Evolutionary conservation across 92 coral and sea anemone species (phyloP).

Genomic region (Desmophyllum pertusum): DNA sequence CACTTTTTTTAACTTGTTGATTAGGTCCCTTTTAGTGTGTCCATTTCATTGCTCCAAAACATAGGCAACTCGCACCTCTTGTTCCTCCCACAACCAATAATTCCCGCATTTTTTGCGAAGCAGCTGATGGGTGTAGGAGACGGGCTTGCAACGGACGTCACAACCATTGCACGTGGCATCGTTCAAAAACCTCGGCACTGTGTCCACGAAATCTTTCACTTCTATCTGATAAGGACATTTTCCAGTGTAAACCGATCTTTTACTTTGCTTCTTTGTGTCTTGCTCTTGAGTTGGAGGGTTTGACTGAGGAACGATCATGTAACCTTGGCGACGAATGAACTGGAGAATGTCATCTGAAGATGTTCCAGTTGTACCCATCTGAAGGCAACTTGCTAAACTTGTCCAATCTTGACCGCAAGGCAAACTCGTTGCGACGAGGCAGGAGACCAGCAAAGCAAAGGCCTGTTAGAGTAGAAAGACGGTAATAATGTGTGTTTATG

Average conservation of each 20-base stretch:
- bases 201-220: not conserved
- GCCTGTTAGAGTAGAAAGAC: not conserved
- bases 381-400: constrained; percentile 13
- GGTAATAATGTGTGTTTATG: not conserved
- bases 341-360: constrained; percentile 18
- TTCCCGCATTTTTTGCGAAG: not conserved
- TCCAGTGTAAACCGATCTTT: constrained; percentile 1
- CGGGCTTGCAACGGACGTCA: constrained; percentile 2
- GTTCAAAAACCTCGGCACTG: not conserved
- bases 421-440: not conserved
- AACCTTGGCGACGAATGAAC: constrained; percentile 10
- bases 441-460: not conserved
- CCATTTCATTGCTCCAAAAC: not conserved
- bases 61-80: not conserved
- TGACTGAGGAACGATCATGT: constrained; percentile 20
- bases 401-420: constrained; percentile 12
- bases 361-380: not conserved
- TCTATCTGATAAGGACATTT: not conserved
- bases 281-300: not conserved
- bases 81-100: constrained; percentile 3
- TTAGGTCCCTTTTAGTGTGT: too few relatives aligned
- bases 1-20: too few relatives aligned
- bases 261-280: not conserved
- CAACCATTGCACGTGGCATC: not conserved
- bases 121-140: not conserved